These are phyloP conservation scores for Dascyllus trimaculatus DNA, from an alignment of 2,113 vertebrate genomes.

Conservation along the genomic window DNA sequence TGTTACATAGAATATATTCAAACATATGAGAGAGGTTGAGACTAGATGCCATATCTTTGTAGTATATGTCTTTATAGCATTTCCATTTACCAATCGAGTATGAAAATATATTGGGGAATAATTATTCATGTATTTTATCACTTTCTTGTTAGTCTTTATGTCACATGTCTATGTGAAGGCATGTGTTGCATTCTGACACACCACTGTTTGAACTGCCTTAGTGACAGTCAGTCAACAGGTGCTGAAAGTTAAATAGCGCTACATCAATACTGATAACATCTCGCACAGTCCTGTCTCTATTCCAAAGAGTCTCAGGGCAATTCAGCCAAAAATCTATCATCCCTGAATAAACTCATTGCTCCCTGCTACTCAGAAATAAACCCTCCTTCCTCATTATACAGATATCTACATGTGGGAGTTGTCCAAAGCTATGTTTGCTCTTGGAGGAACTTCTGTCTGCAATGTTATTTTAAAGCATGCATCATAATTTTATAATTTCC, in stretches of 20 bases:
- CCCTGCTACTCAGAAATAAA: neutral
- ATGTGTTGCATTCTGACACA: neutral
- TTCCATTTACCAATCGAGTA: no score
- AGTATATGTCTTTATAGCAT: no score
- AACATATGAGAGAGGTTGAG: no score
- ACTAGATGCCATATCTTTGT: no score
- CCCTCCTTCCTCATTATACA: neutral
- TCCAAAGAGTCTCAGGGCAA: neutral
- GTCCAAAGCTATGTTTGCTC: slow-evolving; percentile 58
- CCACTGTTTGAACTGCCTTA: neutral
- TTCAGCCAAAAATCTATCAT: neutral
- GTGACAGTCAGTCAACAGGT: neutral
- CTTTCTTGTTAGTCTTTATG: neutral
- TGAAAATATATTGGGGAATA: no score
- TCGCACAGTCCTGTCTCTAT: neutral
- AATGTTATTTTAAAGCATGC: neutral
- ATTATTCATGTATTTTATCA: neutral
- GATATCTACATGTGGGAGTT: slow-evolving; percentile 29
- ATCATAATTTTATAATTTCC: neutral
- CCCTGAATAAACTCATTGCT: slow-evolving; percentile 35
- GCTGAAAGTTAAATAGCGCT: slow-evolving; percentile 28
- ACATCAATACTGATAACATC: slow-evolving; percentile 3
- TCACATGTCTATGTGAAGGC: neutral
- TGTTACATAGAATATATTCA: no score
- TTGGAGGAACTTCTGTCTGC: slow-evolving; percentile 52